Percentiles rank a stretch among this genome's conserved stretches.
Evolutionary conservation across 2,113 vertebrate genomes (phyloP).

Genomic region (Cichladusa arquata): DNA sequence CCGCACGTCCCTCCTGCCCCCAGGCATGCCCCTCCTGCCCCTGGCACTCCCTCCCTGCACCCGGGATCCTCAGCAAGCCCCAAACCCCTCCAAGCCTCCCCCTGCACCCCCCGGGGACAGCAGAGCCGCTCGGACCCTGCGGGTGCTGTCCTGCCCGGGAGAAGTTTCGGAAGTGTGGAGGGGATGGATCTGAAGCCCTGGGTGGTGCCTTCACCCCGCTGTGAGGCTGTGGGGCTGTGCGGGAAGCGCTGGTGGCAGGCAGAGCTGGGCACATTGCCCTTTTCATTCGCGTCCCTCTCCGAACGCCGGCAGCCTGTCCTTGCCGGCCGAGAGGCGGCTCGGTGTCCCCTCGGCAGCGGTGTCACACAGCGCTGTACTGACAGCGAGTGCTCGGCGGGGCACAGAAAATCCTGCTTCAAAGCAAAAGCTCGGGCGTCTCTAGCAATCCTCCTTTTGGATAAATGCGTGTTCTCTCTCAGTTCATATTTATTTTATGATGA

Average conservation of each 20-base stretch:
- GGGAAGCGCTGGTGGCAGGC: fast-evolving
- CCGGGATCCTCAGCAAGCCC: not conserved
- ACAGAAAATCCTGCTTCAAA: not conserved
- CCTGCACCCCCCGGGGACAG: too few relatives aligned
- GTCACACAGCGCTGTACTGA: not conserved
- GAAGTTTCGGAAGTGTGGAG: not conserved
- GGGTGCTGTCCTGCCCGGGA: not conserved
- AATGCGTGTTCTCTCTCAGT: not conserved
- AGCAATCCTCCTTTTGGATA: not conserved
- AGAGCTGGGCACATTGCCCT: not conserved
- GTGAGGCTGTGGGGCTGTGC: fast-evolving
- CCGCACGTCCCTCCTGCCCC: too few relatives aligned
- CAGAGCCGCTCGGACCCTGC: not conserved
- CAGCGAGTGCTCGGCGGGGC: not conserved
- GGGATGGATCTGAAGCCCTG: fast-evolving
- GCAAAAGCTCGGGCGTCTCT: not conserved
- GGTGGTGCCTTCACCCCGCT: fast-evolving
- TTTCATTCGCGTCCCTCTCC: not conserved
- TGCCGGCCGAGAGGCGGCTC: not conserved
- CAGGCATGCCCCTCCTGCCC: not conserved
- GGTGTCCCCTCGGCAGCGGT: not conserved
- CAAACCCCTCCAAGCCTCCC: too few relatives aligned
- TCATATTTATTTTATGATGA: not conserved
- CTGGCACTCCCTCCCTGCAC: too few relatives aligned
- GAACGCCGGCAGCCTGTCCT: not conserved